Evolutionary conservation across 1,140 invertebrate genomes (phyloP).

Genomic region (Brachystomella parvula): DNA sequence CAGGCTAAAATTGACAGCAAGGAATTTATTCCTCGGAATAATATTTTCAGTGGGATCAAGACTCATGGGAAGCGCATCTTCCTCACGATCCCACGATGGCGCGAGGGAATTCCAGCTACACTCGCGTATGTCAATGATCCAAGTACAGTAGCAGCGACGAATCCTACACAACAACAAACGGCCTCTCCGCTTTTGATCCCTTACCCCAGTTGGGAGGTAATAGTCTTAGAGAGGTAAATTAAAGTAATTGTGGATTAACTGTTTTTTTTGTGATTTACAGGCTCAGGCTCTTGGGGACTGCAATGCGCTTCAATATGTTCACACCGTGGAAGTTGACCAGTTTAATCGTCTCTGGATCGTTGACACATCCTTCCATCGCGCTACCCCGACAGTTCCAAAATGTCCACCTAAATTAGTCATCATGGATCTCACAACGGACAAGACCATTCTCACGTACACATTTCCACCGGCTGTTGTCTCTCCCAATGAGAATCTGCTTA

Average conservation of each 20-base stretch:
- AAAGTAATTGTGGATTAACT: constrained; percentile 59
- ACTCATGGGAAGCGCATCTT: constrained; percentile 67
- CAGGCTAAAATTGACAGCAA: background rate
- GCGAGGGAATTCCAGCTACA: constrained; percentile 63
- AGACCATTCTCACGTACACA: constrained; percentile 52
- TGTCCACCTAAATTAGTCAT: constrained; percentile 72
- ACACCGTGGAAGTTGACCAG: constrained; percentile 59
- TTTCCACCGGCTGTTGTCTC: constrained; percentile 43
- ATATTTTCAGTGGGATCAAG: constrained; percentile 58
- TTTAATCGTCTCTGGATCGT: constrained; percentile 70
- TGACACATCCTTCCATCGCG: constrained; percentile 58
- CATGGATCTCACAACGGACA: constrained; percentile 63
- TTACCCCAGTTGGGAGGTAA: constrained; percentile 72
- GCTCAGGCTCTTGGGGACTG: constrained; percentile 56
- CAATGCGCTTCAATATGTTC: constrained; percentile 65
- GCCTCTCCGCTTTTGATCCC: constrained; percentile 41
- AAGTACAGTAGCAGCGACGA: background rate
- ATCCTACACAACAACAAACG: too few relatives aligned
- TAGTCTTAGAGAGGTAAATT: too few relatives aligned
- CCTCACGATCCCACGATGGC: constrained; percentile 67
- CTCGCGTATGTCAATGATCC: constrained; percentile 41
- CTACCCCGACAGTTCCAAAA: constrained; percentile 54
- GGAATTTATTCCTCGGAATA: constrained; percentile 5
- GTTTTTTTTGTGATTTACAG: too few relatives aligned
- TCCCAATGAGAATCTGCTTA: background rate